phyloP scores from a whole-genome alignment of 2,797 vertebrate genomes.

The Sciaenops ocellatus region DNA sequence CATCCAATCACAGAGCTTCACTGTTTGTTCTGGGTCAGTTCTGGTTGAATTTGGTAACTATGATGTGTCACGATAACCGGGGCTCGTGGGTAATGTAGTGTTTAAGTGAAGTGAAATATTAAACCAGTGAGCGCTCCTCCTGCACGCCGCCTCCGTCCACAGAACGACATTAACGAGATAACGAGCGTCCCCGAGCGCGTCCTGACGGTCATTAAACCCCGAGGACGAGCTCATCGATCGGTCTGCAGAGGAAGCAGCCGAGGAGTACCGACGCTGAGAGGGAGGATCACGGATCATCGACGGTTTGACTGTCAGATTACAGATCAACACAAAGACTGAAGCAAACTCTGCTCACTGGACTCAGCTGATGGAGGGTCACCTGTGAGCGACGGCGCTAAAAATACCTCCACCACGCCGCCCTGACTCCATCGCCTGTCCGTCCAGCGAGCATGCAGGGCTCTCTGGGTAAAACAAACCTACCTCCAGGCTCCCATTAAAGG shows the following conservation, averaged over 20 bases:
- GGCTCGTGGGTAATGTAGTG: no score
- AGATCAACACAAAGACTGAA: no score
- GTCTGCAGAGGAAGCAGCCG: conserved; percentile 23
- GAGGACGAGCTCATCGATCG: conserved; percentile 36
- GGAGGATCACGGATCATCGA: no score
- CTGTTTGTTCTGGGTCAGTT: background rate
- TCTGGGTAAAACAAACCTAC: conserved; percentile 17
- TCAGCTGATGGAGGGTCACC: conserved; percentile 51
- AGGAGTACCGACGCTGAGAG: conserved; percentile 1
- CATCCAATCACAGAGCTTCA: background rate
- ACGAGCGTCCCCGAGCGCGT: background rate
- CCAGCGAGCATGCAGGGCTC: background rate
- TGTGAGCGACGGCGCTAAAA: conserved; percentile 27
- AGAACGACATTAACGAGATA: conserved; percentile 15
- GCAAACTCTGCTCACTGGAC: no score
- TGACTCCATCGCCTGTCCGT: background rate
- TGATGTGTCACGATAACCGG: background rate
- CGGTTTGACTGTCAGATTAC: no score
- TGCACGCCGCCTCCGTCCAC: conserved; percentile 5
- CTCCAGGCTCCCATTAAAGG: conserved; percentile 37
- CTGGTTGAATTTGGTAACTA: background rate
- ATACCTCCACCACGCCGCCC: background rate
- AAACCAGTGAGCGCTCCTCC: no score
- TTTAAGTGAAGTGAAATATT: no score
- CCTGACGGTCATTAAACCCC: conserved; percentile 8